These are phyloP conservation scores for Centruroides sculpturatus DNA, from an alignment of 1,140 invertebrate species.

Conservation along the genomic window DNA sequence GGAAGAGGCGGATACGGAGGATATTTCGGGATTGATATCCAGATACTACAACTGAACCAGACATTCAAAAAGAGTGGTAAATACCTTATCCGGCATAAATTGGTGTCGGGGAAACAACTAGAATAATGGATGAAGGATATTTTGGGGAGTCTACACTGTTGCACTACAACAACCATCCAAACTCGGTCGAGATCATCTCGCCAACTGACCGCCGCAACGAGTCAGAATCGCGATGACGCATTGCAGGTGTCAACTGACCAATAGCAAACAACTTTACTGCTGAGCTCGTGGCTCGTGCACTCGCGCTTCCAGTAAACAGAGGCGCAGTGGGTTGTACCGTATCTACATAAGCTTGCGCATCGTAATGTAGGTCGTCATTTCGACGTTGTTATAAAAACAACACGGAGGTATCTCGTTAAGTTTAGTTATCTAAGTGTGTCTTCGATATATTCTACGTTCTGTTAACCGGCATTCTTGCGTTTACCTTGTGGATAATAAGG, in stretches of 20 bases:
- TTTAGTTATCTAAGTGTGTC: not conserved
- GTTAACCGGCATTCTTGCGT: not conserved
- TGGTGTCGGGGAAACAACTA: too few relatives aligned
- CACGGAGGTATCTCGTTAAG: not conserved
- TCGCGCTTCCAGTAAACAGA: constrained; percentile 15
- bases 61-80: too few relatives aligned
- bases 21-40: too few relatives aligned
- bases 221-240: constrained; percentile 13
- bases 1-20: too few relatives aligned
- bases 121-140: too few relatives aligned
- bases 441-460: not conserved
- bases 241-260: constrained; percentile 15
- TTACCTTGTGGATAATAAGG: not conserved
- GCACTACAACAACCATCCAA: too few relatives aligned
- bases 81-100: too few relatives aligned
- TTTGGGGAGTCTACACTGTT: too few relatives aligned
- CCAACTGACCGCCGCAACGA: constrained; percentile 13
- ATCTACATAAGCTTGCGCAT: not conserved
- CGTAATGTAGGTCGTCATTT: not conserved
- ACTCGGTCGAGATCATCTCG: too few relatives aligned
- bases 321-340: not conserved
- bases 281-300: constrained; percentile 3
- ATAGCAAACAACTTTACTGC: constrained; percentile 10
- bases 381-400: not conserved
- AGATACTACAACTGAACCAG: too few relatives aligned